Evolutionary conservation across 2,888 invertebrate genomes (phyloP).

Genomic region (Merodon equestris): DNA sequence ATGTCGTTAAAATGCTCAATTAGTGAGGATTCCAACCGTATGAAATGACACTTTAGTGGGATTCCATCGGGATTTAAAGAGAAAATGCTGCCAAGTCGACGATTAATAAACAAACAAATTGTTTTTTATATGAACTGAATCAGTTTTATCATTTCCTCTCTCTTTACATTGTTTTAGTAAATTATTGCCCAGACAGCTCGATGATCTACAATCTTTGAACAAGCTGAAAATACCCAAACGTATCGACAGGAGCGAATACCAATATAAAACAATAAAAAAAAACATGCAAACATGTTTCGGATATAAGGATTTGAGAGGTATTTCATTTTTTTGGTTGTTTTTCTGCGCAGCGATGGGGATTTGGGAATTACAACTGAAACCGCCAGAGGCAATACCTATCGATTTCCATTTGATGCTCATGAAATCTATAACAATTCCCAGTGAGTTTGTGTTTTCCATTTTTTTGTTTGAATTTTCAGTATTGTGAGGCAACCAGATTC

Average conservation of each 20-base stretch:
- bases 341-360: neutral
- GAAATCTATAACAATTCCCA: constrained; percentile 40
- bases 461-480: neutral
- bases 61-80: too few species aligned
- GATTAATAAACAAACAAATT: too few species aligned
- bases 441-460: neutral
- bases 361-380: constrained; percentile 35
- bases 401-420: constrained; percentile 55
- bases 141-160: too few species aligned
- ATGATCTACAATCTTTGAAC: constrained; percentile 50
- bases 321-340: neutral
- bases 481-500: neutral
- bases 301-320: constrained; percentile 3
- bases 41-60: too few species aligned
- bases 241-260: neutral
- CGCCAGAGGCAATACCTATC: constrained; percentile 41
- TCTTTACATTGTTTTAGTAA: constrained; percentile 11
- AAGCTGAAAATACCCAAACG: constrained; percentile 43
- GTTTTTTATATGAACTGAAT: too few species aligned
- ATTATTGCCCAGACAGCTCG: constrained; percentile 45
- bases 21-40: too few species aligned
- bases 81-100: too few species aligned
- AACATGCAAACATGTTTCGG: constrained; percentile 9
- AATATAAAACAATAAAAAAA: constrained; percentile 1
- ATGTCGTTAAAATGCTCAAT: too few species aligned